These are phyloP conservation scores for Callospermophilus lateralis DNA, from an alignment of 2,113 vertebrate species.

Conservation along the genomic window DNA sequence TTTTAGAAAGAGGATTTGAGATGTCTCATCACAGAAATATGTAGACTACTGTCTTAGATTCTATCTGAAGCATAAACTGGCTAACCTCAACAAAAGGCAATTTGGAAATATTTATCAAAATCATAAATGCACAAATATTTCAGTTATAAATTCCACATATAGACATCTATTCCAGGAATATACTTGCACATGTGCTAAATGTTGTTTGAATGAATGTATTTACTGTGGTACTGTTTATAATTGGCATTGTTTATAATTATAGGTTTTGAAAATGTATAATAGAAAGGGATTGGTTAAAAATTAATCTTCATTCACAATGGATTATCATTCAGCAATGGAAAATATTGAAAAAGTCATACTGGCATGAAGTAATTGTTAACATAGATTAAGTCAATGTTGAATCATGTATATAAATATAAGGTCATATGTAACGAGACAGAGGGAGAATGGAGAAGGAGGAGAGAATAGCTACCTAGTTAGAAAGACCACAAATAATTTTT, in stretches of 20 bases:
- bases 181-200: not conserved
- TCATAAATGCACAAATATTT: not conserved
- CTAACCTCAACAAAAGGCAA: not conserved
- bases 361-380: not conserved
- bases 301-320: not conserved
- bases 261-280: not conserved
- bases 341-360: not conserved
- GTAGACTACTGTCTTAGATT: not conserved
- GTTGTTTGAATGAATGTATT: not conserved
- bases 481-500: not conserved
- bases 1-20: not conserved
- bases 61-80: not conserved
- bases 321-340: not conserved
- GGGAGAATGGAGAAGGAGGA: not conserved
- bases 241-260: not conserved
- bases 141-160: not conserved
- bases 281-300: not conserved
- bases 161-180: not conserved
- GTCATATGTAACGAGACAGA: too few species aligned
- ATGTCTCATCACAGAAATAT: not conserved
- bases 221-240: not conserved
- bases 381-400: not conserved
- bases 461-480: not conserved
- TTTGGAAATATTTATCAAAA: conserved; percentile 25
- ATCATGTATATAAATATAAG: not conserved